Evolutionary conservation across 1,140 invertebrate species (phyloP).

Genomic region (Drosophila gunungcola): DNA sequence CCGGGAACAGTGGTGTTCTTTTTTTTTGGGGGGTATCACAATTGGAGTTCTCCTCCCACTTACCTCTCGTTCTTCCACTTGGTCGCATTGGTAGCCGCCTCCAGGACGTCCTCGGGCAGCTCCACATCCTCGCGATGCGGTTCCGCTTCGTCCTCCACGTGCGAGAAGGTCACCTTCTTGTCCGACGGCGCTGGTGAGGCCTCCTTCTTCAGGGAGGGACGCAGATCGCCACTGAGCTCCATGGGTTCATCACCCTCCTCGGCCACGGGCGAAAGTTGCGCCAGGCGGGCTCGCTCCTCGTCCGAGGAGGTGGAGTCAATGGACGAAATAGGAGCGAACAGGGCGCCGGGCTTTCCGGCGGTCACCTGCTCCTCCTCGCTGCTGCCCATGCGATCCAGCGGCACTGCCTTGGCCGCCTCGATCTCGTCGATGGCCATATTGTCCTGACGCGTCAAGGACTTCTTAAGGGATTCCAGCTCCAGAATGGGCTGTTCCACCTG

Average conservation of each 20-base stretch:
- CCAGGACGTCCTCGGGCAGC: constrained; percentile 69
- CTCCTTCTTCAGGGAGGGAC: constrained; percentile 73
- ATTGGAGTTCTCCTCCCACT: constrained; percentile 25
- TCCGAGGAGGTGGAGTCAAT: constrained; percentile 83
- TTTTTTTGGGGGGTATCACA: not conserved
- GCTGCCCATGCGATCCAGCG: constrained; percentile 83
- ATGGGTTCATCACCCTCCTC: constrained; percentile 76
- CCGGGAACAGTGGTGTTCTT: constrained; percentile 14
- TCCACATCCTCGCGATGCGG: constrained; percentile 81
- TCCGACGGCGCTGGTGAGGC: constrained; percentile 79
- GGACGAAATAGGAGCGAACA: constrained; percentile 76
- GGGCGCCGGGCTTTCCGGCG: constrained; percentile 38
- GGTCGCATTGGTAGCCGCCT: constrained; percentile 62
- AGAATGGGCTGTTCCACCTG: constrained; percentile 55
- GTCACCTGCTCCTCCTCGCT: constrained; percentile 78
- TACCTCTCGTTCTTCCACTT: constrained; percentile 71
- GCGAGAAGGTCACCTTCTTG: constrained; percentile 84
- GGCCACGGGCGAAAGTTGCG: constrained; percentile 65
- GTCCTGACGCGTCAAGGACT: constrained; percentile 72
- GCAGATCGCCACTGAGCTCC: constrained; percentile 35
- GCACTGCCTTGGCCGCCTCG: constrained; percentile 64
- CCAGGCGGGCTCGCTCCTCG: constrained; percentile 64
- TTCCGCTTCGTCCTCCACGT: constrained; percentile 82
- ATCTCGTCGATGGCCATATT: constrained; percentile 63
- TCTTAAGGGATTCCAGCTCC: constrained; percentile 63